phyloP scores from a whole-genome alignment of 1,140 invertebrate species.

The Cepaea nemoralis region DNA sequence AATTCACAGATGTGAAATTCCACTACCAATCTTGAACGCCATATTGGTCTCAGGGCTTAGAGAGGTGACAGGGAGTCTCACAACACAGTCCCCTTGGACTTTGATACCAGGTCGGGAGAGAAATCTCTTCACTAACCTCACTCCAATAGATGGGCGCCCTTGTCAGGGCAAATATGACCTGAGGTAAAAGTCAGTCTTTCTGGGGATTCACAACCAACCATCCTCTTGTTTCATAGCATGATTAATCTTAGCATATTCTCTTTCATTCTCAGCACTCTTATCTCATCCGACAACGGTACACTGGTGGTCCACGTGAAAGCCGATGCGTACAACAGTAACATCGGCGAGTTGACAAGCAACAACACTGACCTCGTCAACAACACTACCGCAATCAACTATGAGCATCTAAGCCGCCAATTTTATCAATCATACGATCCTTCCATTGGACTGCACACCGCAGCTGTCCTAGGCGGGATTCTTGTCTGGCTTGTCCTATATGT shows the following conservation, averaged over 20 bases:
- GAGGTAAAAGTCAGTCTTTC: not conserved
- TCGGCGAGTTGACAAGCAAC: not conserved
- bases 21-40: too few species aligned
- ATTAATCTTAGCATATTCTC: not conserved
- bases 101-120: not conserved
- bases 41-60: too few species aligned
- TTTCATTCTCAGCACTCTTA: not conserved
- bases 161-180: not conserved
- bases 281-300: not conserved
- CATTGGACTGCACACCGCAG: constrained; percentile 58
- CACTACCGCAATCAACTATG: constrained; percentile 14
- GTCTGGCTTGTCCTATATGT: constrained; percentile 56
- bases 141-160: not conserved
- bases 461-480: constrained; percentile 57
- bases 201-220: not conserved
- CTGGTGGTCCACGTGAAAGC: not conserved
- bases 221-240: too few species aligned
- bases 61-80: too few species aligned
- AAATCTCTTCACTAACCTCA: not conserved
- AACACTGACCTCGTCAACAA: constrained; percentile 5
- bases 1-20: too few species aligned
- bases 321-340: not conserved
- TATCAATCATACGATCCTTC: constrained; percentile 59
- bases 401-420: constrained; percentile 42
- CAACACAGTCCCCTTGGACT: too few species aligned